These are phyloP conservation scores for Tetanocera ferruginea DNA, from an alignment of 2,888 invertebrate genomes.

Conservation along the genomic window DNA sequence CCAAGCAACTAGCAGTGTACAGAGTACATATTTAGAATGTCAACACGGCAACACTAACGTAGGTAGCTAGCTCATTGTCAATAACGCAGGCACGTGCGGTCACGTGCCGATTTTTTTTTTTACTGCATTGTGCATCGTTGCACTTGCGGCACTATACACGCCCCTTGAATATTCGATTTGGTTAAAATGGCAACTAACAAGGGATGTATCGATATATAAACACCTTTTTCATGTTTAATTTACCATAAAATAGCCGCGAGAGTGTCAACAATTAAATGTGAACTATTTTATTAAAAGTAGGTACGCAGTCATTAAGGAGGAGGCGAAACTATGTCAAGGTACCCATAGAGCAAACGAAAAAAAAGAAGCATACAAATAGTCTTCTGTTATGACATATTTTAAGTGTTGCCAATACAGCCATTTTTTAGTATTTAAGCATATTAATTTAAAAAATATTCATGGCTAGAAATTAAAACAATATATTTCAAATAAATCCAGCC, in stretches of 20 bases:
- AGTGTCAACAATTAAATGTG: constrained; percentile 55
- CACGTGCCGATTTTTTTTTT: constrained; percentile 46
- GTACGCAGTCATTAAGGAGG: no score
- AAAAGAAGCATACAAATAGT: no score
- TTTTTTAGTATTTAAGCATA: no score
- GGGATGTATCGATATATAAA: background rate
- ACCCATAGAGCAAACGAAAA: no score
- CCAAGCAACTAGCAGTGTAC: background rate
- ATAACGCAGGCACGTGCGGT: constrained; percentile 7
- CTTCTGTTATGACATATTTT: no score
- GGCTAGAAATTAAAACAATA: no score
- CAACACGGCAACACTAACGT: constrained; percentile 5
- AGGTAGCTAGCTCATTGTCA: background rate
- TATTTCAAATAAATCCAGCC: no score
- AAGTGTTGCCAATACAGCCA: no score
- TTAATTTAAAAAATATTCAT: no score
- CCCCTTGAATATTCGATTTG: background rate
- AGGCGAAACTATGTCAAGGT: no score
- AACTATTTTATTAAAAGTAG: background rate
- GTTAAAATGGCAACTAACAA: background rate
- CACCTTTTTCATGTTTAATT: constrained; percentile 55
- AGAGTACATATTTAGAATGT: constrained; percentile 25
- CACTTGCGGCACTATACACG: background rate
- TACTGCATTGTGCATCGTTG: constrained; percentile 33
- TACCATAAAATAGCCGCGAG: constrained; percentile 61